Percentiles rank a stretch among this genome's conserved stretches.
Evolutionary conservation across 2,113 vertebrate genomes (phyloP).

Genomic region (Cygnus buccinator): DNA sequence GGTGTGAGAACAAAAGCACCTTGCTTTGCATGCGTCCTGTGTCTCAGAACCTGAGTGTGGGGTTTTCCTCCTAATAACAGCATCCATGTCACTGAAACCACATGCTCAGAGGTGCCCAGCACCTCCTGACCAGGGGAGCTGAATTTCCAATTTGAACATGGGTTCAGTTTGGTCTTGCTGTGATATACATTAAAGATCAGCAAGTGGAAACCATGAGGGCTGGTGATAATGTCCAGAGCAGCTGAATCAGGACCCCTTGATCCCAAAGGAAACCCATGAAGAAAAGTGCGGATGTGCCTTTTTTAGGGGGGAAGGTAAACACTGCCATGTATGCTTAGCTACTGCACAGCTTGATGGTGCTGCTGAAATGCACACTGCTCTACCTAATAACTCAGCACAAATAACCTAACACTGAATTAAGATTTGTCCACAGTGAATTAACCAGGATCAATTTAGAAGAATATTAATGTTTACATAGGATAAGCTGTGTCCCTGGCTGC

Average conservation of each 20-base stretch:
- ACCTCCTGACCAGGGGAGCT: neutral
- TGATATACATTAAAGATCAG: neutral
- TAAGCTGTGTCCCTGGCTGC: neutral
- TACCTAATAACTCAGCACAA: neutral
- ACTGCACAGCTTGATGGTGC: fast-evolving
- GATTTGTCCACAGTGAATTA: neutral
- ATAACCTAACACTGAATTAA: neutral
- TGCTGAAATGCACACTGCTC: neutral
- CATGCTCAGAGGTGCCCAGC: neutral
- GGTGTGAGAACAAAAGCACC: neutral
- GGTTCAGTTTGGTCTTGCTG: neutral
- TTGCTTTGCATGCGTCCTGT: neutral
- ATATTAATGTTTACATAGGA: neutral
- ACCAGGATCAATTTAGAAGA: neutral
- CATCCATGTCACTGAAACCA: neutral
- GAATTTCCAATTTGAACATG: neutral
- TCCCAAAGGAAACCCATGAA: neutral
- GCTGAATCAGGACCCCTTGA: neutral
- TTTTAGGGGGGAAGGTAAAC: neutral
- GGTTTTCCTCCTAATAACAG: neutral
- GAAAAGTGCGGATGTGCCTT: neutral
- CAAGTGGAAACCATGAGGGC: neutral
- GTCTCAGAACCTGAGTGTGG: neutral
- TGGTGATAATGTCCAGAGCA: too few relatives aligned
- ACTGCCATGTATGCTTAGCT: fast-evolving